These are phyloP conservation scores for Epinotia ramella DNA, from an alignment of 2,888 invertebrate genomes.

Conservation along the genomic window DNA sequence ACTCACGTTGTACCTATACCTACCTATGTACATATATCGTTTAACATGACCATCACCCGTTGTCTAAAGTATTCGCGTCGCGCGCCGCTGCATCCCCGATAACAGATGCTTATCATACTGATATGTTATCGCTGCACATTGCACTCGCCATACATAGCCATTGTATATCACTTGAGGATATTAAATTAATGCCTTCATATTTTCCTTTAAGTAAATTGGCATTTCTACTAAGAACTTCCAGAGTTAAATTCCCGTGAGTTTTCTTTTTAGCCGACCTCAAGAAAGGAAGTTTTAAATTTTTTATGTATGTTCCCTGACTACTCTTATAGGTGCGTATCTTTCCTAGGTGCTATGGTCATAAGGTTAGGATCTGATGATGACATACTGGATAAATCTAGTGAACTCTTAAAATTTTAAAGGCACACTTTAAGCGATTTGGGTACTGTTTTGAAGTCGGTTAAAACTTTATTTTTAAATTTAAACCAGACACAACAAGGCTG, in stretches of 20 bases:
- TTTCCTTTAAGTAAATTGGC: not conserved
- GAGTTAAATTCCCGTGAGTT: not conserved
- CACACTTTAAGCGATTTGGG: no score
- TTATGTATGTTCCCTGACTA: no score
- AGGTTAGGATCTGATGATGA: no score
- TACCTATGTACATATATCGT: constrained; percentile 10
- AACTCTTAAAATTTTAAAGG: no score
- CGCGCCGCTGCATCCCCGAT: constrained; percentile 70
- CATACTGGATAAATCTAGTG: no score
- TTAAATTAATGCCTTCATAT: constrained; percentile 27
- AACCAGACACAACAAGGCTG: no score
- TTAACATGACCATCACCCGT: constrained; percentile 42
- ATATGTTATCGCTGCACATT: constrained; percentile 70
- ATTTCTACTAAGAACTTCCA: not conserved
- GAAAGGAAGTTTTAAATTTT: no score
- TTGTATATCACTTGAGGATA: constrained; percentile 38
- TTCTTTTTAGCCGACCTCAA: not conserved
- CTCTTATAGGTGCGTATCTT: no score
- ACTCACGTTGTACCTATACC: no score
- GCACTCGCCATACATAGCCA: constrained; percentile 51
- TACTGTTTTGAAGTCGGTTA: no score
- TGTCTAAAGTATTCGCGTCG: constrained; percentile 47
- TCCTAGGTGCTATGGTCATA: no score
- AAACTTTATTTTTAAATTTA: no score
- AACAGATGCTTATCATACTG: constrained; percentile 74